Evolutionary conservation across 2,888 invertebrate species (phyloP).

Genomic region (Apeira syringaria): DNA sequence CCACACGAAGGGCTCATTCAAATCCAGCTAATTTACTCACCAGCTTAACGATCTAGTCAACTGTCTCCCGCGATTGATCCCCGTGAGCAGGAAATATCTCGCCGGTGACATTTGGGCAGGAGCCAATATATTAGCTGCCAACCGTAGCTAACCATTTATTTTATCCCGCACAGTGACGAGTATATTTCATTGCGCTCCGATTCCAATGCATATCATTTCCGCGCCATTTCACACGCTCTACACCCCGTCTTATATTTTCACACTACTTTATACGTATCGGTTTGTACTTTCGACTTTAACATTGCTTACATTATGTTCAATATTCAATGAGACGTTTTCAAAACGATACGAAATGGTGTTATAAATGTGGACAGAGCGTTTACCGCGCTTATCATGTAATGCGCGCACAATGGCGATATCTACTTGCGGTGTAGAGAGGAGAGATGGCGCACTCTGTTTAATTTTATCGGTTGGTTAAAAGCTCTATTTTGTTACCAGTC

Average conservation of each 20-base stretch:
- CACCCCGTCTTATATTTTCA: conserved; percentile 13
- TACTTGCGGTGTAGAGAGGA: neutral
- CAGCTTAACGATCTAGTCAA: conserved; percentile 9
- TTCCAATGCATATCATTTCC: conserved; percentile 26
- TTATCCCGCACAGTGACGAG: conserved; percentile 21
- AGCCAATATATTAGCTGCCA: conserved; percentile 25
- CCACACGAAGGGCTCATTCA: neutral
- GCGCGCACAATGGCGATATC: conserved; percentile 22
- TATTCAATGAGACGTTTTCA: neutral
- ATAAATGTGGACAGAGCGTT: conserved; percentile 28
- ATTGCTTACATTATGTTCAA: neutral
- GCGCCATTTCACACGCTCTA: conserved; percentile 29
- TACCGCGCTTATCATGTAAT: conserved; percentile 44
- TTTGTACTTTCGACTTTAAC: neutral
- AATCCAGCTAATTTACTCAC: conserved; percentile 6
- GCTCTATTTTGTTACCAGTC: conserved; percentile 11
- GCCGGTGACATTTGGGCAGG: conserved; percentile 17
- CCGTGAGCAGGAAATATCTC: conserved; percentile 27
- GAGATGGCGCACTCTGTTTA: conserved; percentile 6
- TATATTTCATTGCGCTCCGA: conserved; percentile 21
- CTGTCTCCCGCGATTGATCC: conserved; percentile 14
- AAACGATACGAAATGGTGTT: conserved; percentile 4
- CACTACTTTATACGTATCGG: neutral
- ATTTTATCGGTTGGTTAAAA: conserved; percentile 12
- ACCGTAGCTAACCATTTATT: conserved; percentile 15